Base-by-base conservation (phyloP, 2,888 invertebrate genomes). In the Clepsis dumicolana region DNA sequence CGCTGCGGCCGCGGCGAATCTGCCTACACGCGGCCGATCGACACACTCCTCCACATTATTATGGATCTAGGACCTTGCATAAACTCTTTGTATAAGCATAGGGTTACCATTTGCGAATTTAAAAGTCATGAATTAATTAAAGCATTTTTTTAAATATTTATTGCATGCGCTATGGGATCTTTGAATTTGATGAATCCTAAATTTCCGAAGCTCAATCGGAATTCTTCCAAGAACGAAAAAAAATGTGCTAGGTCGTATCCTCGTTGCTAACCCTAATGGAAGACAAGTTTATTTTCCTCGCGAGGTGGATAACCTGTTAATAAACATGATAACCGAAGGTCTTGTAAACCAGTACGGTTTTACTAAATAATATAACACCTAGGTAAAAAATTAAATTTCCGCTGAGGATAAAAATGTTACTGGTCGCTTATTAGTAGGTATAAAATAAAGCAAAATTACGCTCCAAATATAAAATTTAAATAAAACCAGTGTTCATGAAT, bases 1-100 rank as follows among this genome's bases (percentile, higher is more conserved):
- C 72, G 77, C 86, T 86, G 85, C 88, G 87, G 83, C 85, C 88
- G 87, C 82, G 86, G 87, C 87, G 82, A 85, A 86, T 87, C 90
- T 88, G 85, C 93, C 92, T 90, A 92, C 92, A 88, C 90, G 78
- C 77, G 73, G 73, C 62, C 50, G 66, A 25, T 72, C 64, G 63
- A 74, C 70, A 72, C 72, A 75, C 66, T 75, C 72, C 72, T 70
- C 71, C 74, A 70, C 72, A 67, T 61, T 54, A 63, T 63, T 52
- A 71, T 65, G 64, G 64, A 68, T 59, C 64, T 64, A 64, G 68
- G 68, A 57, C 68, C 59, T 64, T 64, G 59, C 52, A 59, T 64
- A 68, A 68, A 68, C 64, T 64, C 63, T 52, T 67, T 29, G 32
- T 59, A 24, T 4, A 7, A 21, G 12, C 12, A 18, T 53, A 27